A percentile compares a stretch with the other conserved stretches of the same genome.
phyloP scores from a whole-genome alignment of 2,113 vertebrate species.

The Petromus typicus region DNA sequence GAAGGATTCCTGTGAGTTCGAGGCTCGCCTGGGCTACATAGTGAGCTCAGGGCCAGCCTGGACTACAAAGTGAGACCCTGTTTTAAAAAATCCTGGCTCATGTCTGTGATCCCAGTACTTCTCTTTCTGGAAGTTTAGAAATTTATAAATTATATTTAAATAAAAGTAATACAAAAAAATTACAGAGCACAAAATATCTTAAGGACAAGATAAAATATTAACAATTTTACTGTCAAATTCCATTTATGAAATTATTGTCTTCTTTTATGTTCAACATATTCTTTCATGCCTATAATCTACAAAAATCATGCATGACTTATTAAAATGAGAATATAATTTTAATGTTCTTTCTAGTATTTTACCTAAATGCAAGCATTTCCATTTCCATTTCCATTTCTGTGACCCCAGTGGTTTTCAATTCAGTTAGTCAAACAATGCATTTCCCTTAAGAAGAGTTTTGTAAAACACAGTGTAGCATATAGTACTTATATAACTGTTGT shows the following conservation, averaged over 20 bases:
- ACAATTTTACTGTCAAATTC: background rate
- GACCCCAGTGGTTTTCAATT: background rate
- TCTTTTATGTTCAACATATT: slow-evolving; percentile 34
- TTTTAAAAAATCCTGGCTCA: no score
- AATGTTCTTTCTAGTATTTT: background rate
- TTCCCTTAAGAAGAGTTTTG: background rate
- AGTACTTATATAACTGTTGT: background rate
- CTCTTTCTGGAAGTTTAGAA: background rate
- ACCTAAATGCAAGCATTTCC: background rate
- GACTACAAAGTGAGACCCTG: background rate
- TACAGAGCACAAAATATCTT: background rate
- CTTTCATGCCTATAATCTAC: background rate
- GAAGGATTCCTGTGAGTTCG: no score
- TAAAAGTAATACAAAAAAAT: background rate
- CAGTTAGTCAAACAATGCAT: background rate
- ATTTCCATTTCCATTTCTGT: background rate
- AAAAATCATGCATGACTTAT: background rate
- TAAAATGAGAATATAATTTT: slow-evolving; percentile 29
- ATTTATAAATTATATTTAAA: slow-evolving; percentile 20
- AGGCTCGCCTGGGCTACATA: no score
- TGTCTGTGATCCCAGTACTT: no score
- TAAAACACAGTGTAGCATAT: slow-evolving; percentile 4
- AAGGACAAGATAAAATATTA: background rate
- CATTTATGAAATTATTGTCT: background rate
- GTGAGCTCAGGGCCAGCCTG: no score